Conservation (phyloP, 2,888 invertebrate genomes). For the Dioctria rufipes region DNA sequence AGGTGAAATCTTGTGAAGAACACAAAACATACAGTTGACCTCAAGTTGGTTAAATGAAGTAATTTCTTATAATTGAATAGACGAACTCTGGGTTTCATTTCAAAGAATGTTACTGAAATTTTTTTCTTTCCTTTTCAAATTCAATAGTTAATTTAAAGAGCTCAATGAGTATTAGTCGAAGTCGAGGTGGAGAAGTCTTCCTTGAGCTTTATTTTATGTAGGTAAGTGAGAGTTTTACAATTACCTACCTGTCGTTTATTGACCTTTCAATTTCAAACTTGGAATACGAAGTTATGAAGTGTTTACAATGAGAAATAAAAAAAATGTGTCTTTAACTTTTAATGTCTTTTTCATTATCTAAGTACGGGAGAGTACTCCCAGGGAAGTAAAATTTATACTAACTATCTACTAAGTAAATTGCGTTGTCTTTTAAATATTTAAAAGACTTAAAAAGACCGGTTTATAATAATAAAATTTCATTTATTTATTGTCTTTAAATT, state of each 20-base stretch:
- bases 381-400: no score
- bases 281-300: no score
- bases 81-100: neutral
- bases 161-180: neutral
- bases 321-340: no score
- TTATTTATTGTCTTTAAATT: no score
- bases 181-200: neutral
- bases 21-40: conserved; percentile 15
- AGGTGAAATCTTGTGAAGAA: conserved; percentile 26
- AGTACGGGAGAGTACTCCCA: no score
- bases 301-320: no score
- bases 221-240: conserved; percentile 36
- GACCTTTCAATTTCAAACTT: neutral
- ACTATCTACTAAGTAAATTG: no score
- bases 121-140: conserved; percentile 3
- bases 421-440: no score
- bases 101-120: conserved; percentile 11
- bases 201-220: conserved; percentile 22
- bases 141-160: conserved; percentile 7
- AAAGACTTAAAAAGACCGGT: no score
- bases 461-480: no score
- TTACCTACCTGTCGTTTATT: neutral
- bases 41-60: neutral
- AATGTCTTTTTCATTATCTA: no score
- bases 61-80: neutral